A percentile compares a stretch with the other conserved stretches of the same genome.
Conservation (phyloP, 1,140 invertebrate genomes). For the Lithobius niger region DNA sequence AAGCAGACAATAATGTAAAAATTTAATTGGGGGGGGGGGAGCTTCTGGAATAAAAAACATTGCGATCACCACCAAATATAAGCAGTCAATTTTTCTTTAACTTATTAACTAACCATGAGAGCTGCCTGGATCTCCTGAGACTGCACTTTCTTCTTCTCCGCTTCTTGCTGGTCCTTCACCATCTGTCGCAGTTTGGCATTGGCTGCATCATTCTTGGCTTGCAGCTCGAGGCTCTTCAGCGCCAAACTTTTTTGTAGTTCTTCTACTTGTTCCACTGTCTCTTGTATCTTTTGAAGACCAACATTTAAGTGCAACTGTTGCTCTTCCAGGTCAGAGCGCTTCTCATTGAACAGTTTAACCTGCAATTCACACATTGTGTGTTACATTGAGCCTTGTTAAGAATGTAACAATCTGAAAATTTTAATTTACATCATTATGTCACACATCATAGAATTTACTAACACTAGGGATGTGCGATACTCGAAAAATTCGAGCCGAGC, state of each 20-base stretch:
- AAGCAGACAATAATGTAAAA: too few relatives aligned
- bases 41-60: background rate
- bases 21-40: too few relatives aligned
- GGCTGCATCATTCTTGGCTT: slow-evolving; percentile 97
- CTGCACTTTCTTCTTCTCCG: slow-evolving; percentile 96
- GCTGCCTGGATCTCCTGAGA: slow-evolving; percentile 93
- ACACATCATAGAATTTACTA: too few relatives aligned
- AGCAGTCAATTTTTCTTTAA: background rate
- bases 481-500: too few relatives aligned
- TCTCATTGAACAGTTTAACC: slow-evolving; percentile 91
- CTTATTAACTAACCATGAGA: slow-evolving; percentile 41
- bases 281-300: slow-evolving; percentile 94
- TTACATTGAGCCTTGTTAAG: too few relatives aligned
- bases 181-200: slow-evolving; percentile 98
- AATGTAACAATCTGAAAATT: too few relatives aligned
- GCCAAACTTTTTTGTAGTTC: slow-evolving; percentile 98
- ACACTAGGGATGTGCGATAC: too few relatives aligned
- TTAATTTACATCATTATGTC: too few relatives aligned
- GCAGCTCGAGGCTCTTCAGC: slow-evolving; percentile 87
- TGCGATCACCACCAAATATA: too few relatives aligned
- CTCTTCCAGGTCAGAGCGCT: slow-evolving; percentile 93
- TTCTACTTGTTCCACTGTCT: slow-evolving; percentile 98
- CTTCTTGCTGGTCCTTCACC: slow-evolving; percentile 99
- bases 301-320: slow-evolving; percentile 98
- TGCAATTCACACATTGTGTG: too few relatives aligned